Evolutionary conservation across 2,888 invertebrate genomes (phyloP), one percentile per base, ranked within the genome.

Genomic region (Cantharis rufa): DNA sequence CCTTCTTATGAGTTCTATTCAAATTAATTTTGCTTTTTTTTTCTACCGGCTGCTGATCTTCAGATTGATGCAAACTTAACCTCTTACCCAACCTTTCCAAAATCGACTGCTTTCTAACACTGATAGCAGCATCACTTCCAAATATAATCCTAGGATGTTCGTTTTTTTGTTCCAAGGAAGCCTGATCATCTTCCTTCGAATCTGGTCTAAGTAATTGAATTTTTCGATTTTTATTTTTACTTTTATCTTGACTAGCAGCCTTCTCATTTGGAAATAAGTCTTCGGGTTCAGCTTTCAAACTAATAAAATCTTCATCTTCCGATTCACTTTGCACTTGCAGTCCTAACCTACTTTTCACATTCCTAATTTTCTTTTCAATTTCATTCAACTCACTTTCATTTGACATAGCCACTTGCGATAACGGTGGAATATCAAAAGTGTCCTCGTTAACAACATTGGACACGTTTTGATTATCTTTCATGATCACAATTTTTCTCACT

Each of bases 241-340:
- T 77, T n/a, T 72, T 69, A 15, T 70, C 72, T 64, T 73, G 73
- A 32, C 69, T 62, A 10, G 9, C 9, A 1, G 74, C 64, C 72
- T 82, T 81, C 68, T 82, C 81, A 72, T 79, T 80, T 69, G 83
- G 78, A 63, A 84, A 82, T 72, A 84, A 78, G 62, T 84, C 85
- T 63, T 83, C 85, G 15, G 92, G 92, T 83, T 92, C 93, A 64
- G 92, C 91, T 80, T 92, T 90, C 28, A 93, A 90, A 86, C 91
- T 93, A 48, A 92, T 87, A 84, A 92, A 91, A 85, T 93, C 93
- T 80, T 92, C 92, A 85, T 92, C 92, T 79, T 92, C 92, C 5
- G 91, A 91, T 87, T 91, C 91, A 78, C 90, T 90, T 80, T 91
- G 90, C 63, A 91, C 85, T 70, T 85, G 79, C 75, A 89, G 85